A percentile compares a stretch with the other conserved stretches of the same genome.
These are phyloP conservation scores for Tenthredo distinguenda DNA, from an alignment of 2,888 invertebrate species.

Conservation along the genomic window DNA sequence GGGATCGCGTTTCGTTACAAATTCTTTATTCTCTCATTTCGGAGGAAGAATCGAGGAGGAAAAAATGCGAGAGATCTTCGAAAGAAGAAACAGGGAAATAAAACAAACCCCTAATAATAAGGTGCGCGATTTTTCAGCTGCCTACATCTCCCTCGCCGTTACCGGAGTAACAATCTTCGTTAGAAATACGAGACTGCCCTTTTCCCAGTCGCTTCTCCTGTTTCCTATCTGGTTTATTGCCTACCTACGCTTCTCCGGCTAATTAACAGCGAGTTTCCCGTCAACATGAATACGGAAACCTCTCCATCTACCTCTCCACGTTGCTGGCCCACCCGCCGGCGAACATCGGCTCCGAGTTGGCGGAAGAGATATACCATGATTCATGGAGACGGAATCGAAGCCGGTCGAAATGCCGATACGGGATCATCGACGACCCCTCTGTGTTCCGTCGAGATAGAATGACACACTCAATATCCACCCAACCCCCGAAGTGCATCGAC, in stretches of 20 bases:
- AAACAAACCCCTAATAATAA: neutral
- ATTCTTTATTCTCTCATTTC: neutral
- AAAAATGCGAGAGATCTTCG: neutral
- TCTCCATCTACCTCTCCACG: neutral
- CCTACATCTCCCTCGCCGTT: neutral
- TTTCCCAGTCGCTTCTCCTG: constrained; percentile 34
- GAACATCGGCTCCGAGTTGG: neutral
- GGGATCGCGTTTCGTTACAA: neutral
- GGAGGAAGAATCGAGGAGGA: neutral
- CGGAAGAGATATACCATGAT: constrained; percentile 12
- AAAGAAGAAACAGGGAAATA: neutral
- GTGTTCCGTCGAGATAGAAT: neutral
- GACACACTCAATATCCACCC: neutral
- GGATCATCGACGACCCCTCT: constrained; percentile 30
- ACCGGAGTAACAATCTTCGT: constrained; percentile 29
- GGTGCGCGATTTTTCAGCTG: neutral
- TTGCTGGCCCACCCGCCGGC: neutral
- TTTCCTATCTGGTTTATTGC: constrained; percentile 47
- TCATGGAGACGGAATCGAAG: constrained; percentile 27
- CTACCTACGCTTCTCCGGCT: constrained; percentile 38
- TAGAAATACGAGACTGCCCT: constrained; percentile 38
- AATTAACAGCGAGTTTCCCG: constrained; percentile 49
- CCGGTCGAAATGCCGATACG: constrained; percentile 29
- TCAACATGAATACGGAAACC: constrained; percentile 46
- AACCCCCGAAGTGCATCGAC: neutral